Base-by-base conservation (phyloP, 1,140 invertebrate species). In the Probaryconus sp. region DNA sequence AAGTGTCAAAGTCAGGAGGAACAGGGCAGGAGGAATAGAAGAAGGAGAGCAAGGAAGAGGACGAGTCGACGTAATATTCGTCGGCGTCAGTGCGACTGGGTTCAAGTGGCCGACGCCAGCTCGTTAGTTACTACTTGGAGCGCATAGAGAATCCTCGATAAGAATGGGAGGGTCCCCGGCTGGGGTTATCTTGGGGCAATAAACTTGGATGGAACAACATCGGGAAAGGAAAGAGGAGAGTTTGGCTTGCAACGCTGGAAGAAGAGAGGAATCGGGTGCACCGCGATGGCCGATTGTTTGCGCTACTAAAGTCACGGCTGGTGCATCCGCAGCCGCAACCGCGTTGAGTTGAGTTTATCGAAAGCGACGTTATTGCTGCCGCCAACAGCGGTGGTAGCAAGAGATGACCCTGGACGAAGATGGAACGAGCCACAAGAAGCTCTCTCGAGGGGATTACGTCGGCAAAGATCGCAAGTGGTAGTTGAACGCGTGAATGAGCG, bases 121-220 rank as follows among this genome's bases (percentile, higher is more conserved):
- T 85, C 79, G 83, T 85, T 84, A 83, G 79, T 80, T 79, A 77
- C 71, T 78, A 76, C 77, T 80, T 67, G 80, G 78, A 63, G 76
- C 71, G 78, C 73, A 73, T 73, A 81, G 77, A 75, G 69, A 77
- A 63, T 60, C 48, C 64, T 77, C 64, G 79, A 82, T 83, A 84
- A 84, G 80, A 82, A 77, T 61, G 67, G 70, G 45, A 68, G 72
- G 79, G 77, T 79, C 74, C 74, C 43, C 14, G 47, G 47, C 37
- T 24, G 55, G 28, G 80, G 80, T 84, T 85, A 85, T 84, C 82
- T 83, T 69, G 31, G 51, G 70, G 79, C 79, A 83, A 80, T 85
- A 85, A 85, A 84, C 82, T 82, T 68, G 63, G 71, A 72, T 63
- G 70, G 74, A 82, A 83, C 79, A 83, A 83, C 78, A 82, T 78